Evolutionary conservation across 2,888 invertebrate genomes (phyloP), one percentile per base, ranked within the genome.

Genomic region (Campoletis raptor): DNA sequence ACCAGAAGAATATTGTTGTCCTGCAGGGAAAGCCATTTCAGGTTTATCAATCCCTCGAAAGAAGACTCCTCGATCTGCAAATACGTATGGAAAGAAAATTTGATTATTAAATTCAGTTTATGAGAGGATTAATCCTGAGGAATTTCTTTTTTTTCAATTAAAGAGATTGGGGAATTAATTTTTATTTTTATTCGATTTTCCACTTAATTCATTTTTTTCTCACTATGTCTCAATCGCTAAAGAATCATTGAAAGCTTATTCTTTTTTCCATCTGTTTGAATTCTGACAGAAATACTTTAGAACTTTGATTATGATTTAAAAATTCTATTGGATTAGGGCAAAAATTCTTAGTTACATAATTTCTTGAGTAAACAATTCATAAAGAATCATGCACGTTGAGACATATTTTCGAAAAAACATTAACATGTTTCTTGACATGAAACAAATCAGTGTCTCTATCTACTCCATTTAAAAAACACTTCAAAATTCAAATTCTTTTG

Each of bases 1-100:
- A 98, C 96, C 0, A 98, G 95, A 0, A 98, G 95, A 80, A 98
- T 97, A 89, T 98, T 98, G 94, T 98, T 98, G 93, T 98, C 98
- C 90, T 97, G 96, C 12, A 98, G 95, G 42, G 97, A 96, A 0
- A 98, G 95, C 54, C 97, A 96, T 93, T 97, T 96, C 21, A 98
- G 95, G 89, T 96, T 97, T 48, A 96, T 96, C 87, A 98, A 94
- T 0, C 98, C 98, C 92, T 98, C 97, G 91, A 98, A 97, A 0
- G 98, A 97, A 88, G 98, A 97, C 90, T 98, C 98, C 95, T 98
- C 98, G 85, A 98, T 97, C 98, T 98, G 94, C 70, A 90, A 90
- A 87, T 70, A 69, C 73, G 15, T 24, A 48, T 4, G 36, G 15
- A 74, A 30, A 54, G 52, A 48, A 70, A 77, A 18, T 30, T 61